Percentiles rank a stretch among this genome's conserved stretches.
These are phyloP conservation scores for Amazona ochrocephala DNA, from an alignment of 2,797 vertebrate genomes.

Conservation along the genomic window DNA sequence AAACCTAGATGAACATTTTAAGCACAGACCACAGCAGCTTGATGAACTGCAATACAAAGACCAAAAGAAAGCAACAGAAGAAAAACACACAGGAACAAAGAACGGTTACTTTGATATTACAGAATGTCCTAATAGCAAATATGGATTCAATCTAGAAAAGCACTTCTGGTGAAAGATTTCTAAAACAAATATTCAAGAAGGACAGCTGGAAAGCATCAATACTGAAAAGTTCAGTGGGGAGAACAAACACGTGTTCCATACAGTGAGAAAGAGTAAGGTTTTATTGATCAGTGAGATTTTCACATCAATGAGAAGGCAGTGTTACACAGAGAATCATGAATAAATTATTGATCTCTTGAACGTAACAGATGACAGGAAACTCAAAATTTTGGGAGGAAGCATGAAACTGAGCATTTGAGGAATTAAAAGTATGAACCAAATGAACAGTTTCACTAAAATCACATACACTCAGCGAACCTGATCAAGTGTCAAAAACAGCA, in stretches of 20 bases:
- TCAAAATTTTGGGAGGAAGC: background rate
- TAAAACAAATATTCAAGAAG: background rate
- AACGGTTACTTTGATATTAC: background rate
- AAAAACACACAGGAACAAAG: background rate
- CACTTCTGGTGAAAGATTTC: background rate
- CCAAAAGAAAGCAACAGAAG: background rate
- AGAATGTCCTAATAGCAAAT: background rate
- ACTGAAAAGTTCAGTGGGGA: background rate
- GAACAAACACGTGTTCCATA: background rate
- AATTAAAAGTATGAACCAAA: background rate
- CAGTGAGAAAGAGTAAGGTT: background rate
- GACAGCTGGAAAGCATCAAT: background rate
- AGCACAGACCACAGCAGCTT: rapidly evolving
- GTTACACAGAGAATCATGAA: background rate
- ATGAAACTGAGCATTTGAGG: background rate
- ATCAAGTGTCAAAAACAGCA: rapidly evolving
- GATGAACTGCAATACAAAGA: background rate
- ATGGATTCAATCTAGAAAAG: background rate
- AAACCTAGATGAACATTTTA: background rate
- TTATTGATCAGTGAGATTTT: background rate
- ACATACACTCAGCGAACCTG: background rate
- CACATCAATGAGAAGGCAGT: background rate
- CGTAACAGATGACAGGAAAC: background rate
- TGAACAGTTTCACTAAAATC: background rate
- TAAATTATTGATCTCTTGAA: background rate